Percentiles rank a stretch among this genome's conserved stretches.
phyloP scores from a whole-genome alignment of 2,888 invertebrate species.

The Coleophora flavipennella region DNA sequence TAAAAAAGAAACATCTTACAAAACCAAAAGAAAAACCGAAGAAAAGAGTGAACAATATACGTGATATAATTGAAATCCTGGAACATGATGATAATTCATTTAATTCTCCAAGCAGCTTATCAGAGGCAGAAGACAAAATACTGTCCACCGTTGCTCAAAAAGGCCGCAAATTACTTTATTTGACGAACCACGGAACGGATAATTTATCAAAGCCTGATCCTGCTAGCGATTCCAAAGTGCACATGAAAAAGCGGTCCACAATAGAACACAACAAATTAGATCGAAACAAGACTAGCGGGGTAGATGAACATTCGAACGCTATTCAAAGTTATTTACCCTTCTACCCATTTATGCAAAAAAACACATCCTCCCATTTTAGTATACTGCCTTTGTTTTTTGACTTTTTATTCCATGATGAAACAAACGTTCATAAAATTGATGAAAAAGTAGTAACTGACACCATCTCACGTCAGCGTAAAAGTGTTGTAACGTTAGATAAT shows the following conservation, averaged over 20 bases:
- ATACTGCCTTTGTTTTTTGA: conserved; percentile 41
- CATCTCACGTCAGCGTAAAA: conserved; percentile 17
- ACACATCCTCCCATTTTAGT: conserved; percentile 18
- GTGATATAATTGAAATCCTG: conserved; percentile 50
- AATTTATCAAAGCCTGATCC: background rate
- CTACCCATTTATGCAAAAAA: background rate
- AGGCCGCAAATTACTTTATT: conserved; percentile 4
- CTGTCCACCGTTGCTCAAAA: background rate
- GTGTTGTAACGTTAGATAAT: conserved; percentile 10
- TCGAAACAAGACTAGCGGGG: too few species aligned
- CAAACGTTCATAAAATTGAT: conserved; percentile 2
- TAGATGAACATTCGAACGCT: too few species aligned
- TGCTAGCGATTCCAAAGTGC: background rate
- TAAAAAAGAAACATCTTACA: conserved; percentile 9
- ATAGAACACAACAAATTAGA: too few species aligned
- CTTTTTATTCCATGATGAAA: conserved; percentile 33
- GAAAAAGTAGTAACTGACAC: conserved; percentile 9
- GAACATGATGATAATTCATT: conserved; percentile 27
- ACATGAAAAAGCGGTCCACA: too few species aligned
- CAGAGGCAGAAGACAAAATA: conserved; percentile 35
- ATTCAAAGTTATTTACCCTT: too few species aligned
- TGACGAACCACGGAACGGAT: background rate
- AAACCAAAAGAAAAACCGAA: conserved; percentile 16
- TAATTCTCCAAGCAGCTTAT: conserved; percentile 26
- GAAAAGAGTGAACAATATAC: conserved; percentile 48